Evolutionary conservation across 92 coral and sea anemone species (phyloP), one percentile per base, ranked within the genome.

Genomic region (Porites evermanni): DNA sequence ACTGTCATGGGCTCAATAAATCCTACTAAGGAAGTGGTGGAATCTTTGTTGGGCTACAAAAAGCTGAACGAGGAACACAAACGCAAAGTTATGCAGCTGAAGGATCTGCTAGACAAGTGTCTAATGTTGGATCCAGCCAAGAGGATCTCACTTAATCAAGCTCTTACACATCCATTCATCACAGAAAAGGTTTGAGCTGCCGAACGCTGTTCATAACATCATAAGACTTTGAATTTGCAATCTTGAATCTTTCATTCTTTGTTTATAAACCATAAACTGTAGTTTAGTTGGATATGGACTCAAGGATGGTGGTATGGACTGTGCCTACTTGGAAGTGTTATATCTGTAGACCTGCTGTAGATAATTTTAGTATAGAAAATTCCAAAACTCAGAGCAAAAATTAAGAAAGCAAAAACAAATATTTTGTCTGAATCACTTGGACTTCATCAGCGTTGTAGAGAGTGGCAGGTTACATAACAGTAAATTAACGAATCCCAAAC

Each of bases 111-210:
- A 7, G 99, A 97, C 77, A 97, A 97, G 89, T 82, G 92, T 38
- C 94, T 97, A 79, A 88, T 97, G 98, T 71, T 97, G 84, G 99
- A 97, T 79, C 99, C 99, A 16, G 92, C 93, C 50, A 97, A 97
- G 82, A 79, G 99, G 71, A 84, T 97, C 70, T 96, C 98, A 0
- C 91, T 97, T 74, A 97, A 95, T 80, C 98, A 97, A 88, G 99
- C 99, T 58, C 94, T 97, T 79, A 89, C 98, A 72, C 99, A 97
- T 84, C 99, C 99, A 18, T 97, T 97, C 91, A 97, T 97, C 94
- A 97, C 99, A 24, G 99, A 97, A 77, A 97, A 95, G 96, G 96
- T 97, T 81, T 95, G 90, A 92, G 87, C 72, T 78, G 76, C n/a
- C 60, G 91, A 85, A 85, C 88, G 18, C 88, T 85, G 83, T 85